Evolutionary conservation across 2,888 invertebrate species (phyloP).

Genomic region (Colostygia pectinataria): DNA sequence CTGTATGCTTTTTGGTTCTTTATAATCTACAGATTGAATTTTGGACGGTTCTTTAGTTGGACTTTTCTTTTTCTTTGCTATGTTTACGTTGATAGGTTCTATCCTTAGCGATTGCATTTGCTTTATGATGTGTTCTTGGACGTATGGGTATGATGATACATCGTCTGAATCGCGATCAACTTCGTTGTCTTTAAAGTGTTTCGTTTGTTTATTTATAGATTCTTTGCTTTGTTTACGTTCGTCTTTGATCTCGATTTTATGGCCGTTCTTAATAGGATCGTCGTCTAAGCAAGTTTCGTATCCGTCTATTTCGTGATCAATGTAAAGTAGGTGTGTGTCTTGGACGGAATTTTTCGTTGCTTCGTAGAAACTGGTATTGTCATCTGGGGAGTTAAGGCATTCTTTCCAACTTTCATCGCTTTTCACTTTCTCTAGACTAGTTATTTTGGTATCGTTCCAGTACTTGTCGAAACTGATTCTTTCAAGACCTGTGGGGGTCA

Average conservation of each 20-base stretch:
- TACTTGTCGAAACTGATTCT: slow-evolving; percentile 79
- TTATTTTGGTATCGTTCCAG: slow-evolving; percentile 66
- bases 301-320: slow-evolving; percentile 80
- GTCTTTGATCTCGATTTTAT: slow-evolving; percentile 76
- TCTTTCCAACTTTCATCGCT: slow-evolving; percentile 76
- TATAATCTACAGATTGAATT: slow-evolving; percentile 5
- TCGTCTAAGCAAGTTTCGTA: slow-evolving; percentile 86
- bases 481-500: slow-evolving; percentile 77
- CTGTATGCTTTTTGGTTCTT: slow-evolving; percentile 45
- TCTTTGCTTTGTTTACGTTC: slow-evolving; percentile 25
- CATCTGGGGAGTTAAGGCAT: slow-evolving; percentile 65
- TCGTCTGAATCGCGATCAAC: slow-evolving; percentile 64
- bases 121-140: slow-evolving; percentile 76
- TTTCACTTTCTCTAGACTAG: slow-evolving; percentile 57
- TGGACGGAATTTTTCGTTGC: slow-evolving; percentile 66
- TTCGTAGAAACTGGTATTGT: slow-evolving; percentile 57
- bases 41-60: slow-evolving; percentile 67
- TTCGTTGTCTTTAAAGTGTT: slow-evolving; percentile 63
- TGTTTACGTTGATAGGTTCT: slow-evolving; percentile 71
- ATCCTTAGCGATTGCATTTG: slow-evolving; percentile 77
- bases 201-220: slow-evolving; percentile 41
- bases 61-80: slow-evolving; percentile 66
- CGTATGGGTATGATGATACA: slow-evolving; percentile 61
- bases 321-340: slow-evolving; percentile 68
- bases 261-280: slow-evolving; percentile 73